phyloP scores from a whole-genome alignment of 2,797 vertebrate genomes.

The Micropoecilia bifurca region DNA sequence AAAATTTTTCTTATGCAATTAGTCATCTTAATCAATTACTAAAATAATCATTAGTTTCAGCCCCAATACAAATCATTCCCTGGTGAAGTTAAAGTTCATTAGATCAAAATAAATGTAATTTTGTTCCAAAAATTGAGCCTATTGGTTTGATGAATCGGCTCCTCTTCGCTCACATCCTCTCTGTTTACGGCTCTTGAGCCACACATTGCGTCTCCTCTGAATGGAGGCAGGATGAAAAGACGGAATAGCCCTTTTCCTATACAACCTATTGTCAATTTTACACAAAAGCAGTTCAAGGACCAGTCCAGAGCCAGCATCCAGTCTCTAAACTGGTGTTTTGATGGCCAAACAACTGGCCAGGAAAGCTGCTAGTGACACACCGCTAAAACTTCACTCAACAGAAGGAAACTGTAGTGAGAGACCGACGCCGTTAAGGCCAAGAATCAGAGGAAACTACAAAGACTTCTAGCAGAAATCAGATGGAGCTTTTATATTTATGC shows the following conservation, averaged over 20 bases:
- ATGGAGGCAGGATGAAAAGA: constrained; percentile 26
- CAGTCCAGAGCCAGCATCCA: background rate
- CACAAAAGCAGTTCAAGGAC: constrained; percentile 14
- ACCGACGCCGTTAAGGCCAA: too few relatives aligned
- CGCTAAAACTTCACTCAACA: background rate
- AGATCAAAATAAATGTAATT: too few relatives aligned
- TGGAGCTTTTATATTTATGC: background rate
- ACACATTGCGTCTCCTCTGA: constrained; percentile 30
- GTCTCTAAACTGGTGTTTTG: constrained; percentile 4
- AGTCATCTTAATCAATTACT: too few relatives aligned
- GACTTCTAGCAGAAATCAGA: background rate
- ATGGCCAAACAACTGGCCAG: background rate
- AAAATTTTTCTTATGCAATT: too few relatives aligned
- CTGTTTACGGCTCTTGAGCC: constrained; percentile 24
- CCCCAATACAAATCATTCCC: background rate
- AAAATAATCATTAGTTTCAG: background rate
- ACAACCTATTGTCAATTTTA: constrained; percentile 4
- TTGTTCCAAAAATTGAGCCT: background rate
- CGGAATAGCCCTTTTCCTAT: constrained; percentile 26
- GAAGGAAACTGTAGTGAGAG: background rate
- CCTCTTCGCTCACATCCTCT: constrained; percentile 28
- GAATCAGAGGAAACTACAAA: background rate
- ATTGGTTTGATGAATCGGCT: background rate
- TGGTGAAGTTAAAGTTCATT: background rate
- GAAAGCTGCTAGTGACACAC: background rate